Conservation (phyloP, 92 coral and sea anemone species). For the Phymanthus crucifer region DNA sequence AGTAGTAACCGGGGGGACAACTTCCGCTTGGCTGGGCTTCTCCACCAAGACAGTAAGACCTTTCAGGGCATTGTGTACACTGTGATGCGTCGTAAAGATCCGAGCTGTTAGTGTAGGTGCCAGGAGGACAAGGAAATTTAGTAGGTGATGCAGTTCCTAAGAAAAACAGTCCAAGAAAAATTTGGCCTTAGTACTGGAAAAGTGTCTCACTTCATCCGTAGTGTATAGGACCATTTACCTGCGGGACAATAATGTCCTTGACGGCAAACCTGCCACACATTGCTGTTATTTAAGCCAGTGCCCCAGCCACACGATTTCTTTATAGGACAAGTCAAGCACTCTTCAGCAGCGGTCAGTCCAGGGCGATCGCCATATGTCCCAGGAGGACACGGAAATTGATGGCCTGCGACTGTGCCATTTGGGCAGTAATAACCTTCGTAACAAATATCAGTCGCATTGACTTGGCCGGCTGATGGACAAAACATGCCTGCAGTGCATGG, state of each 20-base stretch:
- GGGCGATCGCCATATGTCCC: constrained; percentile 93
- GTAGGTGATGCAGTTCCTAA: constrained; percentile 96
- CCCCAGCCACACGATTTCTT: constrained; percentile 97
- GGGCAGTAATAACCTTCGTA: constrained; percentile 98
- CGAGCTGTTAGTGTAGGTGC: constrained; percentile 84
- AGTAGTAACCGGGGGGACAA: constrained; percentile 95
- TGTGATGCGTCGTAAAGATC: constrained; percentile 90
- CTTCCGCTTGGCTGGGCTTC: constrained; percentile 84
- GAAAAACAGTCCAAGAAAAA: background rate
- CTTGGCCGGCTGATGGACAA: constrained; percentile 93
- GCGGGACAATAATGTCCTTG: constrained; percentile 92
- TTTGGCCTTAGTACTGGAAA: background rate
- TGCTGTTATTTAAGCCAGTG: constrained; percentile 81
- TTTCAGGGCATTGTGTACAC: constrained; percentile 81
- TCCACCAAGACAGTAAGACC: constrained; percentile 97
- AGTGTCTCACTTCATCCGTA: no score
- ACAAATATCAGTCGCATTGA: constrained; percentile 79
- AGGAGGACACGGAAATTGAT: constrained; percentile 95
- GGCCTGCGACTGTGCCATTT: constrained; percentile 89
- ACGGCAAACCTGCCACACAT: constrained; percentile 84
- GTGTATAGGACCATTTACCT: constrained; percentile 58
- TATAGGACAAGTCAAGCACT: constrained; percentile 84
- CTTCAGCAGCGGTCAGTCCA: constrained; percentile 85
- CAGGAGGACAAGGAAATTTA: constrained; percentile 96
- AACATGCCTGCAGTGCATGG: constrained; percentile 93